These are phyloP conservation scores for Acrossocheilus fasciatus DNA, from an alignment of 2,797 vertebrate species.

Conservation along the genomic window DNA sequence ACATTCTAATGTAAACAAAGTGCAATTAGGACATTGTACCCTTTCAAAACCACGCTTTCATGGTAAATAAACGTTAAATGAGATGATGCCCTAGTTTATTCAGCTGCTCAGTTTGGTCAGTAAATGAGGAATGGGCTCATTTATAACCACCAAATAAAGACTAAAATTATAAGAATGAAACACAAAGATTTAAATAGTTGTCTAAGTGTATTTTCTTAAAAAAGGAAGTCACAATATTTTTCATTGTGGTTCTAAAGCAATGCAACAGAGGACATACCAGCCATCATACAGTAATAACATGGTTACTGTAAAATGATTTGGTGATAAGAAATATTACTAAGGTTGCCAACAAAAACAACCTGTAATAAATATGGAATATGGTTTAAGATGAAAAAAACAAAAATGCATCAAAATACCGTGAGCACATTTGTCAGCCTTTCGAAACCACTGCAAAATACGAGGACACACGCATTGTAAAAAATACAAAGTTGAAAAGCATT, in stretches of 20 bases:
- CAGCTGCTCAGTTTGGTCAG: background rate
- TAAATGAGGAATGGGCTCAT: background rate
- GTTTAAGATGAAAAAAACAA: constrained; percentile 39
- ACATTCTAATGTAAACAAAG: constrained; percentile 1
- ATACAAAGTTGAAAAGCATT: constrained; percentile 68
- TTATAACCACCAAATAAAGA: background rate
- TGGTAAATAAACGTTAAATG: constrained; percentile 16
- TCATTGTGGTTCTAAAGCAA: constrained; percentile 5
- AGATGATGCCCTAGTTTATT: constrained; percentile 1
- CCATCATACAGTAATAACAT: constrained; percentile 12
- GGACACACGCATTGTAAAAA: constrained; percentile 66
- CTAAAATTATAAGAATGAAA: background rate
- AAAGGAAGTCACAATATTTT: background rate
- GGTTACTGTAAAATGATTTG: constrained; percentile 37
- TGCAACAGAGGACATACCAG: background rate
- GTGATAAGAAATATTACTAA: constrained; percentile 26
- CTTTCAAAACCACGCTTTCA: background rate
- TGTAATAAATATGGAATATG: constrained; percentile 59
- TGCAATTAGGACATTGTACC: constrained; percentile 16
- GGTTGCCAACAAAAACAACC: constrained; percentile 43
- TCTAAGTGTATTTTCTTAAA: constrained; percentile 9
- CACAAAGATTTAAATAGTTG: constrained; percentile 13
- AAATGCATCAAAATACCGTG: constrained; percentile 22
- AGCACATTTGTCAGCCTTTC: constrained; percentile 50
- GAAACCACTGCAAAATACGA: constrained; percentile 66